Base-by-base conservation (phyloP, 2,888 invertebrate species). In the Tipula vernalis region DNA sequence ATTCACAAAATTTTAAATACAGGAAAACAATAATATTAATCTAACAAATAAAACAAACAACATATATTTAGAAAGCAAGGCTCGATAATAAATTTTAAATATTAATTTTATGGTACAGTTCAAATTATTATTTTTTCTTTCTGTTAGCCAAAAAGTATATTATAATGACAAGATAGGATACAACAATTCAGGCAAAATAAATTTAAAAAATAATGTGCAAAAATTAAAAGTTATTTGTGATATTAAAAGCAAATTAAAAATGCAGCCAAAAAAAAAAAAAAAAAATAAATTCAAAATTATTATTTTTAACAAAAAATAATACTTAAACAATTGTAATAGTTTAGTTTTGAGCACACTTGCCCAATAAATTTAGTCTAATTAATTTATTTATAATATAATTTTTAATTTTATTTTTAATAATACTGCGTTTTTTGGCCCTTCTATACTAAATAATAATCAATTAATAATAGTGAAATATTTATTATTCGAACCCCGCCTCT, bases 311-410 rank as follows among this genome's bases (percentile, higher is more conserved):
- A 13, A 71, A 86, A 47, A 28, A 51, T 15, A 51, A 51, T 51
- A 51, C 51, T 15, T 71, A 71, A 36, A 84, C 39, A 84, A 44
- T 84, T 18, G 28, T 41, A 87, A 39, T 39, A 41, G 5, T 15
- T 83, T 39, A 41, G 13, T 42, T 84, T 44, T 88, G 88, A 89
- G 88, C 88, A 83, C 83, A 86, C 51, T 86, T 88, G 89, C 89
- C 89, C 88, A 89, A 89, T 89, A 89, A 89, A 89, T 89, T 89
- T 89, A 89, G 89, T 89, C 86, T 42, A 87, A 36, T 12, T 28
- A 86, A 51, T 51, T 44, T 12, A 86, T 28, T 0, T 51, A 87
- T 39, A 39, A 6, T 39, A 28, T 28, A 28, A 51, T 86, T 87
- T 87, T 87, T 13, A 47, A 85, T 83, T 87, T 83, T 15, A 84